phyloP scores from a whole-genome alignment of 1,140 invertebrate genomes.

The Diprion similis region DNA sequence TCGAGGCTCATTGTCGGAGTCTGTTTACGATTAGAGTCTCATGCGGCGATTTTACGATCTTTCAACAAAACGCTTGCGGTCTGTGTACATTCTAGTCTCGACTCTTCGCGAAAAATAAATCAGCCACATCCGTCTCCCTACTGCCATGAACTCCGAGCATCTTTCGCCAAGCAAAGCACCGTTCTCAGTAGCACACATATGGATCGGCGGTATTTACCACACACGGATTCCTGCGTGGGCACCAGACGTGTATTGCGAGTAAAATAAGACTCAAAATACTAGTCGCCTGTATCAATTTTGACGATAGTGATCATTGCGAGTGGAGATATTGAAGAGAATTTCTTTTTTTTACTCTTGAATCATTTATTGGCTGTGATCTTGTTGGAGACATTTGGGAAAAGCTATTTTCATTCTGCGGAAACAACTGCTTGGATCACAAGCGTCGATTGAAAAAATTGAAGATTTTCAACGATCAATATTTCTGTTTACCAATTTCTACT shows the following conservation, averaged over 20 bases:
- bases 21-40: background rate
- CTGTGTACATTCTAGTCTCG: background rate
- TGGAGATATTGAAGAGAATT: background rate
- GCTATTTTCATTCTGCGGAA: too few relatives aligned
- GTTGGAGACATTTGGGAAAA: too few relatives aligned
- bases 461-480: too few relatives aligned
- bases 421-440: too few relatives aligned
- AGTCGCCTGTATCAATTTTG: background rate
- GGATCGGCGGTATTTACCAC: too few relatives aligned
- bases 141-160: too few relatives aligned
- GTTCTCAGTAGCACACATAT: background rate
- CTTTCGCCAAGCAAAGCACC: background rate
- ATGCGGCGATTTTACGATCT: background rate
- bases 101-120: background rate
- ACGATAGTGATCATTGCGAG: background rate
- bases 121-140: background rate
- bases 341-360: background rate
- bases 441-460: too few relatives aligned
- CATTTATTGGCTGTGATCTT: too few relatives aligned
- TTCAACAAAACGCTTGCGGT: background rate
- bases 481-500: too few relatives aligned
- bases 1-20: background rate
- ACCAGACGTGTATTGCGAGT: background rate
- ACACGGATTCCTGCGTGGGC: background rate
- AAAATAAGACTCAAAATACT: background rate